Percentiles rank a stretch among this genome's conserved stretches.
These are phyloP conservation scores for Microvelia longipes DNA, from an alignment of 1,140 invertebrate genomes.

Conservation along the genomic window DNA sequence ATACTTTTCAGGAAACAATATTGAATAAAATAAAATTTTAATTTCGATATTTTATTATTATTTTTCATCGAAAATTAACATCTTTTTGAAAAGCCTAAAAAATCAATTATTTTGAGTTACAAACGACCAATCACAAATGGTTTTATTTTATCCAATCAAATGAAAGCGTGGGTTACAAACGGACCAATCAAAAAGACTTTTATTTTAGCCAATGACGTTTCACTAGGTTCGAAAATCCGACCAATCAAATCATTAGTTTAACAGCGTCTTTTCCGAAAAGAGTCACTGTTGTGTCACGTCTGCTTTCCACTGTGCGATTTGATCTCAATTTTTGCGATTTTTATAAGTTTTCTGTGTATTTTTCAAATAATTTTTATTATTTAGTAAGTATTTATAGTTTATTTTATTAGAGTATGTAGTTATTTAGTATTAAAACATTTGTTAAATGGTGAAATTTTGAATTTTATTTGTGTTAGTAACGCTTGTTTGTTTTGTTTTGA, in stretches of 20 bases:
- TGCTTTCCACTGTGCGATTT: not conserved
- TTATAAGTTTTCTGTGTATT: not conserved
- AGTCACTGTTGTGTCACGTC: not conserved
- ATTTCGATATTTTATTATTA: no score
- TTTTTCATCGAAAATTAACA: no score
- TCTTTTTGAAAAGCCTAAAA: not conserved
- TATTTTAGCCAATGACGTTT: slow-evolving; percentile 15
- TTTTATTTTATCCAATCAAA: slow-evolving; percentile 14
- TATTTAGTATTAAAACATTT: not conserved
- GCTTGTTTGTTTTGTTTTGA: not conserved
- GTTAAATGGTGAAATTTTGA: not conserved
- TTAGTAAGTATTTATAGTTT: not conserved
- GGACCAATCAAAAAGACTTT: slow-evolving; percentile 10
- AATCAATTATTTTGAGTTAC: not conserved
- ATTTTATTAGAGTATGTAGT: not conserved
- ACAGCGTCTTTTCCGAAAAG: slow-evolving; percentile 5
- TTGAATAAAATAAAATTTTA: no score
- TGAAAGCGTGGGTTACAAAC: not conserved
- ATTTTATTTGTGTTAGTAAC: slow-evolving; percentile 2
- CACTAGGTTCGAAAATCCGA: not conserved
- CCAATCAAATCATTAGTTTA: slow-evolving; percentile 10
- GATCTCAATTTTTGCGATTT: not conserved
- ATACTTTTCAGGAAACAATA: no score
- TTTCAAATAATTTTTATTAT: not conserved
- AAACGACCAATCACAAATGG: slow-evolving; percentile 7